phyloP scores from a whole-genome alignment of 2,113 vertebrate species.

The Megaptera novaeangliae region DNA sequence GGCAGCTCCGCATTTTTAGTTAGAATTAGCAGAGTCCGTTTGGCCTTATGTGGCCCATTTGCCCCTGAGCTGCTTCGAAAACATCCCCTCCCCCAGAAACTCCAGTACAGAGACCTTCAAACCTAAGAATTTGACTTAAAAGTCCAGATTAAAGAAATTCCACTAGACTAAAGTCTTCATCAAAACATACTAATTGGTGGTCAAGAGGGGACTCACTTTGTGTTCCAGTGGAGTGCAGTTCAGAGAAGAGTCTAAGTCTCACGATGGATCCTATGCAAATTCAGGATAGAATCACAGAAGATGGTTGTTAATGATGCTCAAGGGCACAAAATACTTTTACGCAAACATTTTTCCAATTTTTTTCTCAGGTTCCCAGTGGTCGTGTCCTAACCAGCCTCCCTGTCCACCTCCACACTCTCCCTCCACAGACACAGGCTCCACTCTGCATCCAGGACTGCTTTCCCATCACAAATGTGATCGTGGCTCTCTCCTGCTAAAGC shows the following conservation, averaged over 20 bases:
- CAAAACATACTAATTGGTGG: not conserved
- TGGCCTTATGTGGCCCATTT: not conserved
- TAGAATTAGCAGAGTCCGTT: not conserved
- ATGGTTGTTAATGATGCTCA: not conserved
- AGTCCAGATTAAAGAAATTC: not conserved
- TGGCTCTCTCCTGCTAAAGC: not conserved
- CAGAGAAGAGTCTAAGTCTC: not conserved
- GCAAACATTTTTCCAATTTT: not conserved
- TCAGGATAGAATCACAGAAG: not conserved
- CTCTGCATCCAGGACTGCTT: fast-evolving
- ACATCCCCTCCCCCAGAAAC: not conserved
- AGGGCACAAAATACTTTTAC: not conserved
- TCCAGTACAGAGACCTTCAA: not conserved
- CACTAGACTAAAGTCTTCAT: not conserved
- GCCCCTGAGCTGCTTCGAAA: not conserved
- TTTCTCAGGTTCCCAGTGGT: not conserved
- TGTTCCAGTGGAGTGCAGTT: not conserved
- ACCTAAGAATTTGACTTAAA: not conserved
- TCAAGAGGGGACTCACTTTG: not conserved
- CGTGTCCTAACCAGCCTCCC: not conserved
- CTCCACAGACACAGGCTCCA: not conserved
- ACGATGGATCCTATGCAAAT: not conserved
- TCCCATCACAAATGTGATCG: not conserved
- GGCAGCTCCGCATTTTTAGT: not conserved
- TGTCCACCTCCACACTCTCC: not conserved